Evolutionary conservation across 2,888 invertebrate genomes (phyloP).

Genomic region (Embidobia sp.): DNA sequence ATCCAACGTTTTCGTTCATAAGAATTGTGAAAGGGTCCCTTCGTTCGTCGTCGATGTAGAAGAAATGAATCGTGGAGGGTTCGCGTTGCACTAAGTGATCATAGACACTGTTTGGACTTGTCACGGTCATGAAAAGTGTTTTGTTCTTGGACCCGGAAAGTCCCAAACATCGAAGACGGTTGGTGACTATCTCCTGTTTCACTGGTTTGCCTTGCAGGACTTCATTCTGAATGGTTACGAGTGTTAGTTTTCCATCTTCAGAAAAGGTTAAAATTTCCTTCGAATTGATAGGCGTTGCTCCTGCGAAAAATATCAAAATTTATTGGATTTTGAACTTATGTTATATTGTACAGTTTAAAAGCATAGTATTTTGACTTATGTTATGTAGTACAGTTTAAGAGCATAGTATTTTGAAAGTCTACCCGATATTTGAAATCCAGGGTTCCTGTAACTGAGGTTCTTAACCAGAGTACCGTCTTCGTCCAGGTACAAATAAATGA

Average conservation of each 20-base stretch:
- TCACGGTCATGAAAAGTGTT: conserved; percentile 70
- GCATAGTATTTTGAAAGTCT: no score
- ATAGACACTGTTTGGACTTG: conserved; percentile 75
- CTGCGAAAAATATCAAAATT: no score
- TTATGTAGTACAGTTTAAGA: no score
- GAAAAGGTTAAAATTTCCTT: conserved; percentile 70
- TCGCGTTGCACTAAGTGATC: conserved; percentile 78
- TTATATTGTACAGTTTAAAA: no score
- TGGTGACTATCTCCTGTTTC: conserved; percentile 66
- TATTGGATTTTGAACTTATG: no score
- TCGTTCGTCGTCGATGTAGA: conserved; percentile 66
- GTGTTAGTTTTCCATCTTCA: conserved; percentile 70
- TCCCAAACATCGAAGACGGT: conserved; percentile 74
- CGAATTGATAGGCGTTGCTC: conserved; percentile 66
- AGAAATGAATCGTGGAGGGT: conserved; percentile 74
- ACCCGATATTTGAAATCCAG: conserved; percentile 76
- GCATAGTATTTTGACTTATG: no score
- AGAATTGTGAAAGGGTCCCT: conserved; percentile 70
- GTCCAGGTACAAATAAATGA: conserved; percentile 69
- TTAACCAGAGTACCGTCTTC: conserved; percentile 65
- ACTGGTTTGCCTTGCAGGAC: conserved; percentile 62
- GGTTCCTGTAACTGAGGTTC: conserved; percentile 65
- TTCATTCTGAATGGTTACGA: conserved; percentile 47
- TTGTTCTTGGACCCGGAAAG: conserved; percentile 72
- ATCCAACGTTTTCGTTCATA: conserved; percentile 54